phyloP scores from a whole-genome alignment of 2,888 invertebrate genomes.

The Parthenolecanium corni region DNA sequence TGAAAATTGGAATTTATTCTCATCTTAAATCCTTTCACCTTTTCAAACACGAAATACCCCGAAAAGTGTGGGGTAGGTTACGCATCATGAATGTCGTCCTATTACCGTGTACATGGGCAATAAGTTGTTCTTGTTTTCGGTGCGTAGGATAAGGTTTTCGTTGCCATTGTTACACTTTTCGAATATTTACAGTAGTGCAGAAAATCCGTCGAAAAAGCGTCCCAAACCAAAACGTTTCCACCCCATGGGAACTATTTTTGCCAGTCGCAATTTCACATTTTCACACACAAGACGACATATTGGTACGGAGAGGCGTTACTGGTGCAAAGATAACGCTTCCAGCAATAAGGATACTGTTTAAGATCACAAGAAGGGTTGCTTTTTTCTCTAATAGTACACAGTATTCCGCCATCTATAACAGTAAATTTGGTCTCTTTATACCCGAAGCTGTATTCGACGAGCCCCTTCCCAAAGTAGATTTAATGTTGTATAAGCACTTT shows the following conservation, averaged over 20 bases:
- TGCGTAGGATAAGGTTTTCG: background rate
- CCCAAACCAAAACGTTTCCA: conserved; percentile 1
- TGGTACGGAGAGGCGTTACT: conserved; percentile 17
- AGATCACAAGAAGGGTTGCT: conserved; percentile 21
- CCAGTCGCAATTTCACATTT: conserved; percentile 6
- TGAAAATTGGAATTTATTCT: too few relatives aligned
- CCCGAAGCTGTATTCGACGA: conserved; percentile 22
- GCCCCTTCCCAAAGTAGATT: conserved; percentile 4
- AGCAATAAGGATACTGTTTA: conserved; percentile 24
- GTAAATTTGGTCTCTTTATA: conserved; percentile 22
- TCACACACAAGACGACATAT: conserved; percentile 19
- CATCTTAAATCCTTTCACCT: too few relatives aligned
- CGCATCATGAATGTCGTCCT: background rate
- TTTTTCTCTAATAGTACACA: conserved; percentile 18
- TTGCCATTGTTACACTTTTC: background rate
- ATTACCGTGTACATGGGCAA: background rate
- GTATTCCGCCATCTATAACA: conserved; percentile 21
- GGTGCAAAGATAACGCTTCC: conserved; percentile 19
- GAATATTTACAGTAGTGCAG: conserved; percentile 23
- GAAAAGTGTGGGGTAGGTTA: too few relatives aligned
- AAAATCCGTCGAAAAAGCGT: conserved; percentile 20
- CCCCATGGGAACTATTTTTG: conserved; percentile 25
- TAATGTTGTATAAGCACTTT: conserved; percentile 24
- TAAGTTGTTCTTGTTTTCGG: background rate
- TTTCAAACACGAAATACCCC: too few relatives aligned